These are phyloP conservation scores for Numida meleagris DNA, from an alignment of 2,113 vertebrate species.

Conservation along the genomic window DNA sequence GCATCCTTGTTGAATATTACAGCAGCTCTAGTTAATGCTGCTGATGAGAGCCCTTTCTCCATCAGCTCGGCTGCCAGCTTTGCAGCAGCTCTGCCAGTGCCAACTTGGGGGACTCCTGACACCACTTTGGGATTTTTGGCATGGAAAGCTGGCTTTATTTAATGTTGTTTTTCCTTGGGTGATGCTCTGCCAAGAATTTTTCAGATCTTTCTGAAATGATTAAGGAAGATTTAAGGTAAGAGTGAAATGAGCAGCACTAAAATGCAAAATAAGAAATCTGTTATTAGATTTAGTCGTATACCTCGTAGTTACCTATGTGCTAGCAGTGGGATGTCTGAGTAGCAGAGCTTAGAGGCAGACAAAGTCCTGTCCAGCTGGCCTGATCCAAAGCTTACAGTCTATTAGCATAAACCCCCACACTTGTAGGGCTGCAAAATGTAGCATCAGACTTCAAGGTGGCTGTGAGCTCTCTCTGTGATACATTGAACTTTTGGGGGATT, in stretches of 20 bases:
- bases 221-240: not conserved
- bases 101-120: slow-evolving; percentile 19
- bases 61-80: not conserved
- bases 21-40: not conserved
- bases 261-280: not conserved
- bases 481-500: not conserved
- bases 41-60: not conserved
- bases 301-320: not conserved
- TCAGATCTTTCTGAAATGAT: not conserved
- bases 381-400: not conserved
- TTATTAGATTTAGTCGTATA: not conserved
- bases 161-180: not conserved
- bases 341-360: not conserved
- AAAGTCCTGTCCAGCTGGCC: not conserved
- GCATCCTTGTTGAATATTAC: not conserved
- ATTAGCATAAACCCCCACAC: not conserved
- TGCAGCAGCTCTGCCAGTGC: not conserved
- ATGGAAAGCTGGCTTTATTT: not conserved
- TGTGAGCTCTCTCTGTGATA: not conserved
- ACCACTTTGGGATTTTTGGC: not conserved
- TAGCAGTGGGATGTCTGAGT: not conserved
- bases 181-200: not conserved
- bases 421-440: not conserved
- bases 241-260: not conserved
- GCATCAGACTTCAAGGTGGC: not conserved